Evolutionary conservation across 2,797 vertebrate genomes (phyloP), one percentile per base, ranked within the genome.

Genomic region (Mormyrops boulengeri): DNA sequence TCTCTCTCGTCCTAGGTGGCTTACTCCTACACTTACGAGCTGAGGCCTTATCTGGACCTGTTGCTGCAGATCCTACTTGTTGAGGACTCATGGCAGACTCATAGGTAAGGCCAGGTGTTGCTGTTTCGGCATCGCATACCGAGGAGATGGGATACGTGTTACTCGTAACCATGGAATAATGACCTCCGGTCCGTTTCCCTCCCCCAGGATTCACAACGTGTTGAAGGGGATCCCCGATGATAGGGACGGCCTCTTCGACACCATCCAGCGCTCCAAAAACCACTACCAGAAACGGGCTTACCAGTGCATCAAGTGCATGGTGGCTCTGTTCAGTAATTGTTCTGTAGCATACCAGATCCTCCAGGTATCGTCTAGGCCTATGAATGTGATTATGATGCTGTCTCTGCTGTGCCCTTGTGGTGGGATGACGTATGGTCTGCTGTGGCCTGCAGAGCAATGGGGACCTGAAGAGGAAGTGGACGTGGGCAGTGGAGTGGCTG

Each of bases 291-390:
- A 99, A 95, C 96, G 99, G 93, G 99, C 99, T 89, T 99, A 99
- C 93, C 99, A 99, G 92, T 99, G 99, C 95, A 99, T 99, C 94
- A 99, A 99, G 94, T 99, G 98, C 95, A 99, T 99, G 99, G 99
- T 99, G 93, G 98, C 98, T 88, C 97, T 99, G 87, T 99, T 99
- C 93, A 99, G 98, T 95, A 99, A 99, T 95, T 99, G 99, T 94
- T 97, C 98, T 91, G 99, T 99, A 93, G 99, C 99, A 77, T 99
- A 99, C 94, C 99, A 99, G 95, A 99, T 99, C 92, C 95, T 99
- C 57, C 99, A 99, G 98, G 99, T 99, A 93, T 4, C 3, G 8
- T 0, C 26, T 52, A 6, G 38, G 49, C 53, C 14, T 4, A 6
- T 1, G 0, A 1, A 30, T 38, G 66, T 22, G 17, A 30, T 38